Evolutionary conservation across 1,140 invertebrate species (phyloP).

Genomic region (Aporrectodea caliginosa): DNA sequence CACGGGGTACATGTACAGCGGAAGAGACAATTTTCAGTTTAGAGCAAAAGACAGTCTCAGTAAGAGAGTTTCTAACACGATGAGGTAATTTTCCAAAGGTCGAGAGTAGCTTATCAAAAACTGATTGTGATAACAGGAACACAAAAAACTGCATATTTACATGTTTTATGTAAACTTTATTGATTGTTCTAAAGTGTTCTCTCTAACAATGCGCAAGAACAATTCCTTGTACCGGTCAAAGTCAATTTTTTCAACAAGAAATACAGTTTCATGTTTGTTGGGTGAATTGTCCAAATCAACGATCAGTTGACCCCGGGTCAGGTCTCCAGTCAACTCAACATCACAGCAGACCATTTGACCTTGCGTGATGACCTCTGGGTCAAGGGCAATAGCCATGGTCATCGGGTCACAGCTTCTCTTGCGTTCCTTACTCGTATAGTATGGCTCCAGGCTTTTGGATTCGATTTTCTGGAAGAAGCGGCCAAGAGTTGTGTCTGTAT

Average conservation of each 20-base stretch:
- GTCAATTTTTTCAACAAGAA: constrained; percentile 13
- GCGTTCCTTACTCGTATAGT: neutral
- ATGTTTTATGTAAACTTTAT: no score
- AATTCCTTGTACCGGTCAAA: neutral
- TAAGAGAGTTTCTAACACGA: no score
- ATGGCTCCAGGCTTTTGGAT: neutral
- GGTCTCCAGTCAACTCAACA: constrained; percentile 5
- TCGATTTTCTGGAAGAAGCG: constrained; percentile 9
- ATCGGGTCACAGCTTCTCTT: neutral
- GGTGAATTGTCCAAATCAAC: constrained; percentile 12
- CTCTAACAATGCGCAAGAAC: no score
- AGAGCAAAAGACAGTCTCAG: no score
- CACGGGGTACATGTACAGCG: no score
- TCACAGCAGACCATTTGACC: neutral
- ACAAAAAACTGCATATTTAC: no score
- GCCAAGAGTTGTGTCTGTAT: constrained; percentile 6
- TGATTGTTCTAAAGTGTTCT: no score
- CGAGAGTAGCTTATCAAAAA: no score
- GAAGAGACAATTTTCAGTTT: no score
- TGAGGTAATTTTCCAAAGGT: no score
- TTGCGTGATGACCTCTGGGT: neutral
- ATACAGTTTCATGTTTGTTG: neutral
- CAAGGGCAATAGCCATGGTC: neutral
- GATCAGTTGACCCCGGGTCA: constrained; percentile 23
- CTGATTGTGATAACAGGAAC: no score